These are phyloP conservation scores for Papilio aristodemus DNA, from an alignment of 1,140 invertebrate genomes.

Conservation along the genomic window DNA sequence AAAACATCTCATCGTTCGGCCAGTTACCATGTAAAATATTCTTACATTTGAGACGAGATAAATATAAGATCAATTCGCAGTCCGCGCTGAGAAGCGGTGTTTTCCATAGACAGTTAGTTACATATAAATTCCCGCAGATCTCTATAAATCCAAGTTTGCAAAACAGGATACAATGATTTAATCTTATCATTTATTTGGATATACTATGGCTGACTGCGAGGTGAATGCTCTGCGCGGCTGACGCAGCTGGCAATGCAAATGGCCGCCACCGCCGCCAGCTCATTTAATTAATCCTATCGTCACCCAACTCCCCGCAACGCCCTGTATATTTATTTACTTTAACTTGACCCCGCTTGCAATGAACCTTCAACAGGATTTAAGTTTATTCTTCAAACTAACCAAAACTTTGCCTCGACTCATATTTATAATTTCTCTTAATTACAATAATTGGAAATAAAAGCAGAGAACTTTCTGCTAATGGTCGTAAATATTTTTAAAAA, in stretches of 20 bases:
- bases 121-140: too few relatives aligned
- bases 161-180: neutral
- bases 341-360: neutral
- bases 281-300: slow-evolving; percentile 20
- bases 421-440: neutral
- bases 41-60: neutral
- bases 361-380: neutral
- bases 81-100: neutral
- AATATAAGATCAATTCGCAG: neutral
- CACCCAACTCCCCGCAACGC: neutral
- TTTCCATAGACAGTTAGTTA: neutral
- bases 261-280: neutral
- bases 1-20: neutral
- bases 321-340: slow-evolving; percentile 5
- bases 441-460: neutral
- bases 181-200: neutral
- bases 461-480: too few relatives aligned
- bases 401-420: neutral
- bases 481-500: too few relatives aligned
- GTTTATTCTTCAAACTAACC: neutral
- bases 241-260: slow-evolving; percentile 8
- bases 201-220: neutral
- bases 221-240: neutral
- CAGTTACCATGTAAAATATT: neutral
- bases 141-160: neutral